phyloP scores from a whole-genome alignment of 1,140 invertebrate species.

The Copidosoma floridanum region DNA sequence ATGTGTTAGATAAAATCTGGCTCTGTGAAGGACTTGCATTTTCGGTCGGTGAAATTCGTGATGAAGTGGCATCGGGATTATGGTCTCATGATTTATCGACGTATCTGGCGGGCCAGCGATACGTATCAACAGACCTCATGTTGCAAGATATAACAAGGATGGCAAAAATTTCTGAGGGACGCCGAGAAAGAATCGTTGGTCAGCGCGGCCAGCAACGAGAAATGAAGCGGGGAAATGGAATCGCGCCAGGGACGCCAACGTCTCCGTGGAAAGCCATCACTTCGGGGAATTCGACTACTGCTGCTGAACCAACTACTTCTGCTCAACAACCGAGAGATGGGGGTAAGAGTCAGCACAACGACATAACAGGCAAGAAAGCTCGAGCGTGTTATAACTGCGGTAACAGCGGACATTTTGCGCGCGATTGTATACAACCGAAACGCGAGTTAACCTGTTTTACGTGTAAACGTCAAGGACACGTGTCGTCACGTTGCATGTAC shows the following conservation, averaged over 20 bases:
- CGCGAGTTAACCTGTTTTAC: background rate
- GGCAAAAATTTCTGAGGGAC: background rate
- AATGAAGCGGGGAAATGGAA: too few relatives aligned
- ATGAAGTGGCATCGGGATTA: too few relatives aligned
- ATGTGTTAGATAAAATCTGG: constrained; percentile 26
- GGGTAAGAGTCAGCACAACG: background rate
- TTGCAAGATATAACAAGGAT: background rate
- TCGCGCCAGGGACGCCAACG: too few relatives aligned
- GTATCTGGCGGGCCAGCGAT: background rate
- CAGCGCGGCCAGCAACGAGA: background rate
- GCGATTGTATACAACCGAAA: background rate
- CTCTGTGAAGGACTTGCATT: constrained; percentile 5
- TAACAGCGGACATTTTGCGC: background rate
- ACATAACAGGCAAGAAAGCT: background rate
- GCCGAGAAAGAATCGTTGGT: background rate
- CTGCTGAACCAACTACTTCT: background rate
- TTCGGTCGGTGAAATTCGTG: background rate
- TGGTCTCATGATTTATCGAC: background rate
- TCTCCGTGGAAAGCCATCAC: too few relatives aligned
- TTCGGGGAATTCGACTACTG: background rate
- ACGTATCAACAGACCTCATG: background rate
- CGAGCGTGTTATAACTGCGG: background rate
- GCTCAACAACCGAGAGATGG: background rate
- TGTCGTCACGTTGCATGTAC: constrained; percentile 3
- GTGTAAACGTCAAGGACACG: constrained; percentile 4